Evolutionary conservation across 2,797 vertebrate species (phyloP).

Genomic region (Neosilurus hyrtlii): DNA sequence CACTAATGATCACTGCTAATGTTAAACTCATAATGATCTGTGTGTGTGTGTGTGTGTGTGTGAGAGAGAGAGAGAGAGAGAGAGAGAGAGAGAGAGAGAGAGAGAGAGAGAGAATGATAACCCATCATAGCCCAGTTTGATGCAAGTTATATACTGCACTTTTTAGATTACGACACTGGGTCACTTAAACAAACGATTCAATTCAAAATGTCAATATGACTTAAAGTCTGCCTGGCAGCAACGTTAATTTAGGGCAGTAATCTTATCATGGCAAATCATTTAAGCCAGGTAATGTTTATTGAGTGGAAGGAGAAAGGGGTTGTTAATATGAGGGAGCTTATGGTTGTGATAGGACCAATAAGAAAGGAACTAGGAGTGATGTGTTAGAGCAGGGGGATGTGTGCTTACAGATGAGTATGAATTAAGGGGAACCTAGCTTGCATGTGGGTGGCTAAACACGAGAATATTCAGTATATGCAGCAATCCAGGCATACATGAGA

Average conservation of each 20-base stretch:
- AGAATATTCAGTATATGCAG: background rate
- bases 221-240: slow-evolving; percentile 57
- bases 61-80: slow-evolving; percentile 4
- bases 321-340: slow-evolving; percentile 57
- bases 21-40: slow-evolving; percentile 72
- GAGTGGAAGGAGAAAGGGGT: slow-evolving; percentile 59
- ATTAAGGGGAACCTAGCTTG: background rate
- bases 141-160: slow-evolving; percentile 56
- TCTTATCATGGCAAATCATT: slow-evolving; percentile 60
- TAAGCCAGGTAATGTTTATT: slow-evolving; percentile 63
- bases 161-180: slow-evolving; percentile 38
- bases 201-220: slow-evolving; percentile 62
- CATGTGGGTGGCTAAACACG: background rate
- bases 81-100: slow-evolving; percentile 7
- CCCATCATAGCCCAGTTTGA: slow-evolving; percentile 66
- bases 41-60: background rate
- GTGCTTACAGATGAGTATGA: slow-evolving; percentile 30
- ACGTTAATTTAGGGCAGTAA: slow-evolving; percentile 66
- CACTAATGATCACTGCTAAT: slow-evolving; percentile 60
- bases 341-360: slow-evolving; percentile 34
- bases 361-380: slow-evolving; percentile 23
- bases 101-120: slow-evolving; percentile 71
- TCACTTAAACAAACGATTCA: slow-evolving; percentile 62
- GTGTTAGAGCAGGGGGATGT: slow-evolving; percentile 16
- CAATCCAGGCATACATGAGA: background rate